Base-by-base conservation (phyloP, 1,140 invertebrate genomes). In the Papilio xuthus region DNA sequence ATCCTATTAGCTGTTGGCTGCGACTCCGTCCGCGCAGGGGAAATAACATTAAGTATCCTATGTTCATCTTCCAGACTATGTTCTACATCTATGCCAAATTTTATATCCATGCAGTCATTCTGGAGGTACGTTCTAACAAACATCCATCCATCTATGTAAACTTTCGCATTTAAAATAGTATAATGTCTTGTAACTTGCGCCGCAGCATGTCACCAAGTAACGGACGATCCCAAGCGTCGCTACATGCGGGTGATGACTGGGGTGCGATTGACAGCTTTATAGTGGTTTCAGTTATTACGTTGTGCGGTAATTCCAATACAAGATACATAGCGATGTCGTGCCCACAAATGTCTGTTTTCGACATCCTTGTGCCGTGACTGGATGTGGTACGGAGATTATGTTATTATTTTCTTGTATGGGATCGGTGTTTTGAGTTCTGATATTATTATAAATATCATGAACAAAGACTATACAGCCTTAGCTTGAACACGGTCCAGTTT, bases 211-310 rank as follows among this genome's bases (percentile, higher is more conserved):
- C 60, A 67, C 60, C 60, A 67, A 67, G 60, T 67, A 67, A 67
- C 60, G 69, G 69, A 9, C 69, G 32, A 41, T 42, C 41, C 28
- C 69, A 42, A 37, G 18, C 41, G 28, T 71, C 60, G 60, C 60
- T 63, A 69, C 63, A 32, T 42, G 2, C 18, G 23, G 20, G 32
- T 10, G 42, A 73, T 73, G 71, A 73, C 71, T 73, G 42, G 37
- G 41, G 4, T 10, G 70, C 70, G 42, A 73, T 73, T 73, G 71
- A 73, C 71, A 47, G 71, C 41, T 73, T 73, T 73, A 73, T 73
- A 73, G 71, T 44, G 71, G 41, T 47, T 44, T 47, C 42, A 73
- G 42, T 20, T 73, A 73, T 73, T 73, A 73, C 71, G 71, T 50
- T 73, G 42, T 73, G 71, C 71, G 71, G 71, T 73, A 44, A 73